These are phyloP conservation scores for Matsumurasca onukii DNA, from an alignment of 1,140 invertebrate genomes.

Conservation along the genomic window DNA sequence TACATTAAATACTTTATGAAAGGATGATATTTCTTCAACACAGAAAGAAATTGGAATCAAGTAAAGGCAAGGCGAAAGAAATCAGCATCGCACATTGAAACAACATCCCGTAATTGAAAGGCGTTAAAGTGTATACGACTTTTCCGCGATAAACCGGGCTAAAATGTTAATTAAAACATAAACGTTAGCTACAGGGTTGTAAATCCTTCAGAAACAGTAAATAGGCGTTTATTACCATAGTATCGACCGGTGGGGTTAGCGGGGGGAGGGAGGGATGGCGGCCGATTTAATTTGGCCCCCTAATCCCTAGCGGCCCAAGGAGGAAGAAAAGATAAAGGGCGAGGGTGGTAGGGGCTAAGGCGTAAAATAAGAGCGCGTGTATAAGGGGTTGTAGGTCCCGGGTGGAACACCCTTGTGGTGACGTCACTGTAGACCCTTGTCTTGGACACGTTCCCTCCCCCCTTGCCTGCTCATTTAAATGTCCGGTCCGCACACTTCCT, in stretches of 20 bases:
- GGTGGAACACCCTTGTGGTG: not conserved
- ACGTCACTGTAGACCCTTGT: conserved; percentile 4
- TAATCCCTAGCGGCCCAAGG: conserved; percentile 22
- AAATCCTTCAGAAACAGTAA: conserved; percentile 23
- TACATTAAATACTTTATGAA: too few species aligned
- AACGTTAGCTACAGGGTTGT: conserved; percentile 15
- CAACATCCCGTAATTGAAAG: too few species aligned
- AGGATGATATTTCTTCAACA: too few species aligned
- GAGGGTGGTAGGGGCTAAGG: conserved; percentile 14
- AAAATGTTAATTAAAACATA: conserved; percentile 20
- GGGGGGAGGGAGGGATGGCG: not conserved
- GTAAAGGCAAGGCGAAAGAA: too few species aligned
- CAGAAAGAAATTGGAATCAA: too few species aligned
- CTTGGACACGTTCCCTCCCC: not conserved
- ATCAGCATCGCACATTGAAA: too few species aligned
- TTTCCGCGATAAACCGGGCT: not conserved
- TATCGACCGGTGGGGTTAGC: not conserved
- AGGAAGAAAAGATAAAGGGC: conserved; percentile 26
- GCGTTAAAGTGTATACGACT: too few species aligned
- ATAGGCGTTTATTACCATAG: not conserved
- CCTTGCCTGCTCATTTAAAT: not conserved
- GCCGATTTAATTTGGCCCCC: not conserved
- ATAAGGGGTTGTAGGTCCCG: not conserved
- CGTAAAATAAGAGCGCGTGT: conserved; percentile 11
- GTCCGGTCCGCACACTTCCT: conserved; percentile 1